A percentile compares a stretch with the other conserved stretches of the same genome.
These are phyloP conservation scores for Acanthisitta chloris DNA, from an alignment of 2,113 vertebrate genomes.

Conservation along the genomic window DNA sequence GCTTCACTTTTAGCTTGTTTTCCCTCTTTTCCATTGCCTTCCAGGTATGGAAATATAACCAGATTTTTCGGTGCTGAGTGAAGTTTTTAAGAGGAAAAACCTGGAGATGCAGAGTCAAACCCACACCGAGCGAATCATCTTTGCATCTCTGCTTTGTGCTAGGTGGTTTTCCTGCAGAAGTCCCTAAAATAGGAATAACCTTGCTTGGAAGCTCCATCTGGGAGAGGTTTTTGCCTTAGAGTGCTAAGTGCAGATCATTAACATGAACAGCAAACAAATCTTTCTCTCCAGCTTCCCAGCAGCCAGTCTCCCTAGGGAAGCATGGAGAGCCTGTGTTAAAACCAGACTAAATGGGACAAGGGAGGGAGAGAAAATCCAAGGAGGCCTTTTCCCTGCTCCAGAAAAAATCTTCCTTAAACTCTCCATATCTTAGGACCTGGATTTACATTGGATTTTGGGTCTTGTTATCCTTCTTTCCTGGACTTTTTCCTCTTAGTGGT, in stretches of 20 bases:
- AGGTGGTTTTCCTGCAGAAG: background rate
- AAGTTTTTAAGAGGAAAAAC: background rate
- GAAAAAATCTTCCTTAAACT: background rate
- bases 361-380: background rate
- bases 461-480: background rate
- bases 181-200: background rate
- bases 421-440: accelerated
- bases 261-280: background rate
- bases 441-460: background rate
- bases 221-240: background rate
- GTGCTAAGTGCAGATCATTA: conserved; percentile 15
- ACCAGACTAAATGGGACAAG: background rate
- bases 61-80: background rate
- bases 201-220: background rate
- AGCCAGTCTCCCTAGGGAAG: background rate
- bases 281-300: background rate
- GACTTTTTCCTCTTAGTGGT: background rate
- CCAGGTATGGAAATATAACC: background rate
- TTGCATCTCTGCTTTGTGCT: background rate
- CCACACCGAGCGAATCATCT: background rate
- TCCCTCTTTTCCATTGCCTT: background rate
- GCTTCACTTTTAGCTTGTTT: background rate
- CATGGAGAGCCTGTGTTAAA: background rate
- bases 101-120: background rate
- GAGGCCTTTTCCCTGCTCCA: background rate